Evolutionary conservation across 2,888 invertebrate species (phyloP).

Genomic region (Cantharis nigra): DNA sequence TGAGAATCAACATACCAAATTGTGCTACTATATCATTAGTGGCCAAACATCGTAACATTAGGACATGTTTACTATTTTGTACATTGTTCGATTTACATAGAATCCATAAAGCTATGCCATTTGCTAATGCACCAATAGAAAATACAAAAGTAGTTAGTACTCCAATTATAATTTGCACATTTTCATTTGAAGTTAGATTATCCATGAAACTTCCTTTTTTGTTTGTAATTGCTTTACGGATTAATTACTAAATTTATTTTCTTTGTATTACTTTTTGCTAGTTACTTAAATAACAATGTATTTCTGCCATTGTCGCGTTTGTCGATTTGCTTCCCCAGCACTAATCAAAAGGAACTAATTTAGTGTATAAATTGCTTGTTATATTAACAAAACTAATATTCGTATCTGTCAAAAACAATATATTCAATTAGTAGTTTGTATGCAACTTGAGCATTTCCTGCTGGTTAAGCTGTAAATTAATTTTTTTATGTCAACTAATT

Average conservation of each 20-base stretch:
- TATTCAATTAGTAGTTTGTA: neutral
- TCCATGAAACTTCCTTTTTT: neutral
- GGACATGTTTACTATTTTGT: slow-evolving; percentile 78
- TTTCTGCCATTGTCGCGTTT: neutral
- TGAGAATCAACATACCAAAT: slow-evolving; percentile 75
- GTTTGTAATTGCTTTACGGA: neutral
- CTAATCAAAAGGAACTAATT: neutral
- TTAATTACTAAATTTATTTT: neutral
- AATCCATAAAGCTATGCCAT: slow-evolving; percentile 75
- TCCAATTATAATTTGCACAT: slow-evolving; percentile 38
- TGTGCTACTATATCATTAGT: slow-evolving; percentile 80
- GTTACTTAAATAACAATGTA: neutral
- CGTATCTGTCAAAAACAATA: neutral
- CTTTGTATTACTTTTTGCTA: neutral
- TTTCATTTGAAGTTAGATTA: neutral
- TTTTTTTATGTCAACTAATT: neutral
- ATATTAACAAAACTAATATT: neutral
- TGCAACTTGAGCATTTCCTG: neutral
- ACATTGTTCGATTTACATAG: slow-evolving; percentile 72
- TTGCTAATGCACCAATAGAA: slow-evolving; percentile 72
- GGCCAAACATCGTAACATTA: slow-evolving; percentile 78
- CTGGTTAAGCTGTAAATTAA: neutral
- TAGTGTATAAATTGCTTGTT: neutral
- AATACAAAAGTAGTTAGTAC: slow-evolving; percentile 63
- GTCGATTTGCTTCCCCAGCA: neutral